These are phyloP conservation scores for fruit fly (Drosophila melanogaster) DNA, from an alignment of 1,140 invertebrate genomes.

Conservation along the genomic window DNA sequence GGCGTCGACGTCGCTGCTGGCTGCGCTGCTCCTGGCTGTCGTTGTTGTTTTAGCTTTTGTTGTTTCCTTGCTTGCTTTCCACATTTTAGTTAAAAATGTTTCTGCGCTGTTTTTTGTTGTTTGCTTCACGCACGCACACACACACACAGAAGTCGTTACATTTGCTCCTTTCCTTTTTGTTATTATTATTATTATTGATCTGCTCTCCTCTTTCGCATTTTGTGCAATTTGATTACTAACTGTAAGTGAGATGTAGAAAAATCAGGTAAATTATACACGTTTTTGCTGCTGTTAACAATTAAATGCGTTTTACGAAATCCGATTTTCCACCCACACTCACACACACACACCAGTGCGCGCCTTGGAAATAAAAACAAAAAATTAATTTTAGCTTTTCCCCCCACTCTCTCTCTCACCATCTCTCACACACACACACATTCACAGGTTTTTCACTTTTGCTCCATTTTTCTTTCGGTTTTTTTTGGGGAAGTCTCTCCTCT, in stretches of 20 bases:
- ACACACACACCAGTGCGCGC: conserved; percentile 7
- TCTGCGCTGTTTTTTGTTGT: conserved; percentile 12
- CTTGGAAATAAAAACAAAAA: conserved; percentile 77
- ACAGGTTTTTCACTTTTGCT: conserved; percentile 73
- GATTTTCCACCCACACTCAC: conserved; percentile 31
- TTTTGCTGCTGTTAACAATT: conserved; percentile 44
- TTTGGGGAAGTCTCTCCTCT: conserved; percentile 18
- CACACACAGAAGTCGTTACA: conserved; percentile 21
- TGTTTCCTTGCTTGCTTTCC: conserved; percentile 42
- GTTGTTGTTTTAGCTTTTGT: conserved; percentile 30
- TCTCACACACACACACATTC: conserved; percentile 19
- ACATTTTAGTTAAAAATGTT: conserved; percentile 46
- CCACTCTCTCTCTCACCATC: conserved; percentile 18
- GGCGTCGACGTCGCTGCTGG: conserved; percentile 35
- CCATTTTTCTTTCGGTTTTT: conserved; percentile 65
- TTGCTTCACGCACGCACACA: conserved; percentile 23
- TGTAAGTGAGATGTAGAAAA: conserved; percentile 25
- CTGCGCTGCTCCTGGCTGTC: conserved; percentile 19
- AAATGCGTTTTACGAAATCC: conserved; percentile 74
- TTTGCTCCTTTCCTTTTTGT: conserved; percentile 12
- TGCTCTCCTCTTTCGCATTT: conserved; percentile 35
- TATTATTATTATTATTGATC: conserved; percentile 56
- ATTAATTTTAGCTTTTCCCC: conserved; percentile 80
- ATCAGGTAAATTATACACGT: conserved; percentile 33
- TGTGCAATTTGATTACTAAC: conserved; percentile 57